Evolutionary conservation across 2,888 invertebrate genomes (phyloP).

Genomic region (Agrenia bidenticulata): DNA sequence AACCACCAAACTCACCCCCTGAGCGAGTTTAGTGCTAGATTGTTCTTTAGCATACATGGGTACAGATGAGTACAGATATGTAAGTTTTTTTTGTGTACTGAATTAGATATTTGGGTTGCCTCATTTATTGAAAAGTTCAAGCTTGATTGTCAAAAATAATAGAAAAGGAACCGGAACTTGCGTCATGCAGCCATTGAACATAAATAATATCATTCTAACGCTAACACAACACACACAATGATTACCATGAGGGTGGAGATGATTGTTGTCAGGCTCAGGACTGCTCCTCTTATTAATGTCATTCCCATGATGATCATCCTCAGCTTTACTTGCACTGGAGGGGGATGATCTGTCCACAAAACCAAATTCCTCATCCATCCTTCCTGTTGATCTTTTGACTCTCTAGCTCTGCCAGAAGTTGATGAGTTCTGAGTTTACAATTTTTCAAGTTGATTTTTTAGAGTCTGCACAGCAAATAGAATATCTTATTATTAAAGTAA

Average conservation of each 20-base stretch:
- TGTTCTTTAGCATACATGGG: too few species aligned
- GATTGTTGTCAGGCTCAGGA: conserved; percentile 4
- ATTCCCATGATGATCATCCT: not conserved
- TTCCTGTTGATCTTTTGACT: too few species aligned
- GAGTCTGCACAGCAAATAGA: too few species aligned
- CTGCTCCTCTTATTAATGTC: not conserved
- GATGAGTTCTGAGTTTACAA: too few species aligned
- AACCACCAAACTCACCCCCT: too few species aligned
- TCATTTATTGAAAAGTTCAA: conserved; percentile 9
- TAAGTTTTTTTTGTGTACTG: too few species aligned
- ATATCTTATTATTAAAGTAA: too few species aligned
- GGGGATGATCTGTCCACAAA: conserved; percentile 9
- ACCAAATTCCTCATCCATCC: conserved; percentile 1
- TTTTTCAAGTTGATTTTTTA: too few species aligned
- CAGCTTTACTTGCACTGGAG: not conserved
- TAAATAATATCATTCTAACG: not conserved
- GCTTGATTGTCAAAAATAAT: conserved; percentile 12
- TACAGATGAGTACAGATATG: too few species aligned
- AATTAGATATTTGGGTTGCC: not conserved
- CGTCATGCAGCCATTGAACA: not conserved
- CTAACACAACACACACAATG: not conserved
- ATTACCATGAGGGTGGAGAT: conserved; percentile 7
- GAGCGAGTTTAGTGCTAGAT: too few species aligned
- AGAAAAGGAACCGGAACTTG: conserved; percentile 14
- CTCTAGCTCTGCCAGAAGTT: too few species aligned